Evolutionary conservation across 2,888 invertebrate genomes (phyloP).

Genomic region (Nebria salina): DNA sequence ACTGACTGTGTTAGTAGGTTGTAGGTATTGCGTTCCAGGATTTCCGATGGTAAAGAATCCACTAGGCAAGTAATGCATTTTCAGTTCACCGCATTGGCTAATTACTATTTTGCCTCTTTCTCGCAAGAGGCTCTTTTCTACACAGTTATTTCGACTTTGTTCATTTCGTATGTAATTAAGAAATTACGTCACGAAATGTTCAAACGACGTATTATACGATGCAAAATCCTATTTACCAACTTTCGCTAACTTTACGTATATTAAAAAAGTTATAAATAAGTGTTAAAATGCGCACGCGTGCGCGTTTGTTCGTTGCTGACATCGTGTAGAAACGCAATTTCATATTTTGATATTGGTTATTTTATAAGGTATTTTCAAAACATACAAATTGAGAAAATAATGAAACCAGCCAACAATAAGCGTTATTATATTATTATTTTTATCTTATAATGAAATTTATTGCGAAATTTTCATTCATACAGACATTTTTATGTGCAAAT

Average conservation of each 20-base stretch:
- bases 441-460: too few species aligned
- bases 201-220: not conserved
- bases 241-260: not conserved
- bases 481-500: too few species aligned
- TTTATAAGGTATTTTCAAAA: too few species aligned
- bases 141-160: not conserved
- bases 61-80: not conserved
- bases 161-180: not conserved
- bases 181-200: not conserved
- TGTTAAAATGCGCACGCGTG: not conserved
- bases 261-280: not conserved
- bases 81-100: constrained; percentile 7
- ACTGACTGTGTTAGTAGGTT: not conserved
- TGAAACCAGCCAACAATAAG: too few species aligned
- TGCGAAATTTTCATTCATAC: too few species aligned
- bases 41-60: not conserved
- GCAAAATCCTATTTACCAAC: not conserved
- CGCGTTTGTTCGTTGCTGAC: too few species aligned
- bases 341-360: too few species aligned
- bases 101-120: not conserved
- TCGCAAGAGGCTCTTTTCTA: constrained; percentile 1
- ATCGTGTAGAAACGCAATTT: too few species aligned
- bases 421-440: too few species aligned
- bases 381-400: too few species aligned
- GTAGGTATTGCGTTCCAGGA: not conserved